Evolutionary conservation across 2,797 vertebrate species (phyloP).

Genomic region (Apogon talboti): DNA sequence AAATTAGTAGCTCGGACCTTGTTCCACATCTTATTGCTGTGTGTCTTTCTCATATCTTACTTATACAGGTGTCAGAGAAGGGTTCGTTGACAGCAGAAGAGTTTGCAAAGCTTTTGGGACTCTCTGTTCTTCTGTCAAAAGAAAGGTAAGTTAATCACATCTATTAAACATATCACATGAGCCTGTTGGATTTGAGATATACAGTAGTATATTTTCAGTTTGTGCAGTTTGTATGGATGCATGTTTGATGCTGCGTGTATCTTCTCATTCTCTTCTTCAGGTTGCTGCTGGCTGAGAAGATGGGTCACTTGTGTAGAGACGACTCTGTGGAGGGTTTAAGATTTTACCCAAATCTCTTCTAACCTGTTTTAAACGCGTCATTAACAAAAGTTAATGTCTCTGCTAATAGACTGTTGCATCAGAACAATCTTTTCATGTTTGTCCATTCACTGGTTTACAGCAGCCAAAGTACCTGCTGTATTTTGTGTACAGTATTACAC

Average conservation of each 20-base stretch:
- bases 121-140: slow-evolving; percentile 97
- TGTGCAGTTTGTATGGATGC: not conserved
- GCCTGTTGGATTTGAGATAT: not conserved
- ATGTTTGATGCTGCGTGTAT: too few species aligned
- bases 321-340: slow-evolving; percentile 98
- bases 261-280: slow-evolving; percentile 74
- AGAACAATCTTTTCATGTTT: slow-evolving; percentile 19
- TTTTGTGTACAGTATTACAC: not conserved
- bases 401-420: slow-evolving; percentile 18
- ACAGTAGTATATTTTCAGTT: slow-evolving; percentile 1
- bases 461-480: slow-evolving; percentile 14
- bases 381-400: not conserved
- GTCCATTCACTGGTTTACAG: not conserved
- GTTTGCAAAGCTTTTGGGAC: slow-evolving; percentile 95
- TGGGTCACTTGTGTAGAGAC: slow-evolving; percentile 96
- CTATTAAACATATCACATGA: too few species aligned
- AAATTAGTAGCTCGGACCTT: not conserved
- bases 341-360: slow-evolving; percentile 97
- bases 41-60: not conserved
- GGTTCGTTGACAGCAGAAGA: slow-evolving; percentile 96
- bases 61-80: slow-evolving; percentile 91
- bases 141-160: slow-evolving; percentile 85
- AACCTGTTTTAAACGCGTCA: slow-evolving; percentile 53
- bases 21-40: not conserved
- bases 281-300: slow-evolving; percentile 95